These are phyloP conservation scores for Pegoplata infirma DNA, from an alignment of 2,888 invertebrate species.

Conservation along the genomic window DNA sequence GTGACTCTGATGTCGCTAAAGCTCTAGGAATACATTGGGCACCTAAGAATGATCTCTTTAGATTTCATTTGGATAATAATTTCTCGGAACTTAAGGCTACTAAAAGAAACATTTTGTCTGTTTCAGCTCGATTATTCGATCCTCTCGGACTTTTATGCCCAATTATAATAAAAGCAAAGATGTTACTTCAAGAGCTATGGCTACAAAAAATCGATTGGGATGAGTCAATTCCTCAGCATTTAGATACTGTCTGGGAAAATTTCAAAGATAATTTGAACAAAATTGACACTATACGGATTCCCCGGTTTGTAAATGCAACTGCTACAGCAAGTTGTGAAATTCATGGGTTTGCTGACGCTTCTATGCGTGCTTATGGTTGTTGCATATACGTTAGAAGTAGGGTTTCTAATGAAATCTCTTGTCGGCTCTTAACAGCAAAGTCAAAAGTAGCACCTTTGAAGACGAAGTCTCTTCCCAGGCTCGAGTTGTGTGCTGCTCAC, in stretches of 20 bases:
- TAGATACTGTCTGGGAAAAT: conserved; percentile 13
- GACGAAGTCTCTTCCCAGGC: not conserved
- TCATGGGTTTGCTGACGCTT: conserved; percentile 25
- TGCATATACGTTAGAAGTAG: conserved; percentile 25
- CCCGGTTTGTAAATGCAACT: no score
- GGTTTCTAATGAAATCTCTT: not conserved
- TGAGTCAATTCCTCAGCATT: conserved; percentile 9
- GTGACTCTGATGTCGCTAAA: no score
- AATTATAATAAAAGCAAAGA: not conserved
- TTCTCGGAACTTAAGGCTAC: no score
- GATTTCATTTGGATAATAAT: no score
- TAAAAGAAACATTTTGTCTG: no score
- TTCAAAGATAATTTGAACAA: conserved; percentile 3
- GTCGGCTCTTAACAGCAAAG: conserved; percentile 2
- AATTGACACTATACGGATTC: not conserved
- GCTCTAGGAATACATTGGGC: no score
- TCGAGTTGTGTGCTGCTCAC: no score
- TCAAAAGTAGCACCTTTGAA: conserved; percentile 5
- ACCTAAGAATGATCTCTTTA: no score
- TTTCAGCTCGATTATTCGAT: not conserved
- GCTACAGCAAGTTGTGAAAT: conserved; percentile 2
- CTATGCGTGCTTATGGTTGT: conserved; percentile 28
- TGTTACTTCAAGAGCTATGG: not conserved
- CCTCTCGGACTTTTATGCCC: not conserved
- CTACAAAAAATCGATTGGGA: conserved; percentile 24